Conservation (phyloP, 2,113 vertebrate genomes). For the Clarias gariepinus region DNA sequence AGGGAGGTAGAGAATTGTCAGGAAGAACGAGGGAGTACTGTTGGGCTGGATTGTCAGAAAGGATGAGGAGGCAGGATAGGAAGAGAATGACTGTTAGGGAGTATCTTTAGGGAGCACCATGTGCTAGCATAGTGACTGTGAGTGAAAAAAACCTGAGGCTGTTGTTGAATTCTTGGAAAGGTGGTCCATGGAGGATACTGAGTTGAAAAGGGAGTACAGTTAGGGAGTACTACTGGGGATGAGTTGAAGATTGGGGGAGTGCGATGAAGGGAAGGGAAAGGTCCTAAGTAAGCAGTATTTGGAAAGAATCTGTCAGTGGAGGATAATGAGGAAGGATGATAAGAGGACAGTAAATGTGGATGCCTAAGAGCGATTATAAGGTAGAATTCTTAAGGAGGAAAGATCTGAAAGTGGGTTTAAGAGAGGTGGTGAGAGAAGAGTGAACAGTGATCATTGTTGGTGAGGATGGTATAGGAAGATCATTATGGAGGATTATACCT, state of each 20-base stretch:
- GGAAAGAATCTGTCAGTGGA: not conserved
- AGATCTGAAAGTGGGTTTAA: not conserved
- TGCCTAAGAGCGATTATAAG: not conserved
- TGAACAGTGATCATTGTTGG: not conserved
- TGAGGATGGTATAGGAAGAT: not conserved
- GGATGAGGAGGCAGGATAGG: not conserved
- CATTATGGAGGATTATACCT: not conserved
- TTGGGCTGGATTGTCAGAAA: not conserved
- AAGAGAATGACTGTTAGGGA: not conserved
- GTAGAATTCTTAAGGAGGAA: not conserved
- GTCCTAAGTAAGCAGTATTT: not conserved
- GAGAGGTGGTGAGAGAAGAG: not conserved
- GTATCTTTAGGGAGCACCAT: not conserved
- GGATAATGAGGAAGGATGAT: not conserved
- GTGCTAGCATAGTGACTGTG: too few relatives aligned
- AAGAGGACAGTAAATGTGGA: not conserved
- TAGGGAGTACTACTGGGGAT: not conserved
- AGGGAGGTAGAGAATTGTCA: not conserved
- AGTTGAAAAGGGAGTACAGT: not conserved
- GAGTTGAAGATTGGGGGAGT: not conserved
- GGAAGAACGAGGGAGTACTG: not conserved
- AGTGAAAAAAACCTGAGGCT: too few relatives aligned
- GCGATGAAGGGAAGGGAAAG: not conserved
- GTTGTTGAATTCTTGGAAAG: not conserved
- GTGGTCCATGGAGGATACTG: not conserved